A percentile compares a stretch with the other conserved stretches of the same genome.
Evolutionary conservation across 2,888 invertebrate species (phyloP).

Genomic region (Xestoiulus laeticollis): DNA sequence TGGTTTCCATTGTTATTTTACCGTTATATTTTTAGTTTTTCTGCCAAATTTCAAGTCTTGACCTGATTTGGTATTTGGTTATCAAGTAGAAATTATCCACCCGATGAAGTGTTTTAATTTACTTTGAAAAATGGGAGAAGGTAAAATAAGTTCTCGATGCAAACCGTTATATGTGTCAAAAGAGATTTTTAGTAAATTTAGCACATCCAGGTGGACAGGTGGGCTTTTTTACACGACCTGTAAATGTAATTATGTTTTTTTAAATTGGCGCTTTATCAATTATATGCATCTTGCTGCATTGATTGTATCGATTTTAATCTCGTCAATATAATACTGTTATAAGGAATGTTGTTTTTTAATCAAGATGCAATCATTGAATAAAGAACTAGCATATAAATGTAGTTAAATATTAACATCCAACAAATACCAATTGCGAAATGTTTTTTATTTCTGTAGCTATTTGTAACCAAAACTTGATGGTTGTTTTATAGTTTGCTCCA

Average conservation of each 20-base stretch:
- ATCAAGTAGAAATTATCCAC: not conserved
- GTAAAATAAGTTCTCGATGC: not conserved
- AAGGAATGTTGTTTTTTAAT: not conserved
- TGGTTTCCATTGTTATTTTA: not conserved
- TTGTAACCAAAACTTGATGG: too few species aligned
- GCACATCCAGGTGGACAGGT: not conserved
- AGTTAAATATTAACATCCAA: too few species aligned
- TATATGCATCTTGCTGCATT: not conserved
- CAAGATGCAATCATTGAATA: not conserved
- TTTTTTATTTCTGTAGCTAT: too few species aligned
- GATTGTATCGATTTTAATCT: not conserved
- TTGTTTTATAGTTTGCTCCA: too few species aligned
- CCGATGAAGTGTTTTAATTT: not conserved
- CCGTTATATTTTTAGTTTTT: too few species aligned
- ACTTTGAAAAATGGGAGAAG: not conserved
- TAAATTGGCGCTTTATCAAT: not conserved
- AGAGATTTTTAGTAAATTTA: not conserved
- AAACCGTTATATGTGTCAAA: not conserved
- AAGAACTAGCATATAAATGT: not conserved
- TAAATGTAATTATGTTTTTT: not conserved
- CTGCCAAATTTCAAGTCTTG: not conserved
- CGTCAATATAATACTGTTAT: not conserved
- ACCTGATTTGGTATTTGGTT: constrained; percentile 2
- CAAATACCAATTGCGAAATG: too few species aligned
- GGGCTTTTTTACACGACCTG: too few species aligned